These are phyloP conservation scores for Gallinago stenura DNA, from an alignment of 2,797 vertebrate species.

Conservation along the genomic window DNA sequence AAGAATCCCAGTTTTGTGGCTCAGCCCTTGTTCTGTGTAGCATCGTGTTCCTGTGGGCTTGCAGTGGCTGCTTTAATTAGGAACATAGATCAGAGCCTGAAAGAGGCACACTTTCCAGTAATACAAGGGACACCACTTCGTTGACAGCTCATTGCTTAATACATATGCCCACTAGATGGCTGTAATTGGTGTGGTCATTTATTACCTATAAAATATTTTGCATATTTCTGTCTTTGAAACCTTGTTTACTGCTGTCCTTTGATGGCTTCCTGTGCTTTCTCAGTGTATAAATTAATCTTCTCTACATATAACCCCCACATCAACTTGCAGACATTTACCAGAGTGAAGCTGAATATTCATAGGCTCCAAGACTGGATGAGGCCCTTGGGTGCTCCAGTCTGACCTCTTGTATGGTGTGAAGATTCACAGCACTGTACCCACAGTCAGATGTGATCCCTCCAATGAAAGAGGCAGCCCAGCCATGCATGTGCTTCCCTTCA, in stretches of 20 bases:
- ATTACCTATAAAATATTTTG: background rate
- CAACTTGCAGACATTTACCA: background rate
- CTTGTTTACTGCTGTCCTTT: background rate
- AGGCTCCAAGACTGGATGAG: background rate
- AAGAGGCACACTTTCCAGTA: background rate
- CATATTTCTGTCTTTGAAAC: background rate
- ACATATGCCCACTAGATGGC: slow-evolving; percentile 53
- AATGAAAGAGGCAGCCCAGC: background rate
- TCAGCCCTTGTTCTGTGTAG: background rate
- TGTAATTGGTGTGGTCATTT: slow-evolving; percentile 47
- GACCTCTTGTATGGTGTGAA: background rate
- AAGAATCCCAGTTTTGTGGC: background rate
- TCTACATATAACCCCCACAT: background rate
- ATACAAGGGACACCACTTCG: background rate
- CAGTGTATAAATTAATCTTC: background rate
- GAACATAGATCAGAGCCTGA: background rate
- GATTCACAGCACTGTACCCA: accelerated
- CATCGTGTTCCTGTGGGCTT: background rate
- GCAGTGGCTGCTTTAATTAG: background rate
- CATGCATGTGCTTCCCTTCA: accelerated
- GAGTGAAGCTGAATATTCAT: background rate
- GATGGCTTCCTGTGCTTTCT: background rate
- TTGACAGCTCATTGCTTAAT: background rate
- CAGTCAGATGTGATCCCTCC: background rate
- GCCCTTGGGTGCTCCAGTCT: background rate